Evolutionary conservation across 2,888 invertebrate species (phyloP).

Genomic region (Papilio elwesi): DNA sequence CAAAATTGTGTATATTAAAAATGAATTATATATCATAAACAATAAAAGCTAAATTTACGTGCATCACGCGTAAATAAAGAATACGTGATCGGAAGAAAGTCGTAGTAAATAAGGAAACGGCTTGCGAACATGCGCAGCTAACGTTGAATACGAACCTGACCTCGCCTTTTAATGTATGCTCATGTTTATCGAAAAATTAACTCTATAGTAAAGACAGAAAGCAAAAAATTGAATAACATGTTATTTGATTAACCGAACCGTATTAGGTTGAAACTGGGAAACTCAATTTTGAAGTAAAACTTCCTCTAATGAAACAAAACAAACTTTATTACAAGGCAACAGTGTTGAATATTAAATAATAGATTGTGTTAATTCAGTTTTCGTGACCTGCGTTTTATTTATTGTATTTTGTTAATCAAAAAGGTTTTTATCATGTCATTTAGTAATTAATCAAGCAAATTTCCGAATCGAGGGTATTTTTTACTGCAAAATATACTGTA

Average conservation of each 20-base stretch:
- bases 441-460: not conserved
- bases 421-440: slow-evolving; percentile 5
- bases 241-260: not conserved
- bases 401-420: slow-evolving; percentile 3
- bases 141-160: slow-evolving; percentile 25
- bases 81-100: slow-evolving; percentile 27
- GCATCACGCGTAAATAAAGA: not conserved
- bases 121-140: slow-evolving; percentile 25
- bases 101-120: slow-evolving; percentile 27
- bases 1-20: not conserved
- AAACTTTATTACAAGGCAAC: not conserved
- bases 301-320: not conserved
- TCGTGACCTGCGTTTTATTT: slow-evolving; percentile 5
- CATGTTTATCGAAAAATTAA: not conserved
- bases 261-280: not conserved
- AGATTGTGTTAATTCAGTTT: not conserved
- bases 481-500: not conserved
- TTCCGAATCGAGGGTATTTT: not conserved
- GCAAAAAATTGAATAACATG: not conserved
- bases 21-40: not conserved
- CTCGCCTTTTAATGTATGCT: not conserved
- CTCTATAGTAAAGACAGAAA: not conserved
- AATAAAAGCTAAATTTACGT: not conserved
- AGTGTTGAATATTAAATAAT: not conserved
- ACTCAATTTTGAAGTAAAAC: not conserved